These are phyloP conservation scores for Drosophila watanabei DNA, from an alignment of 1,140 invertebrate species.

Conservation along the genomic window DNA sequence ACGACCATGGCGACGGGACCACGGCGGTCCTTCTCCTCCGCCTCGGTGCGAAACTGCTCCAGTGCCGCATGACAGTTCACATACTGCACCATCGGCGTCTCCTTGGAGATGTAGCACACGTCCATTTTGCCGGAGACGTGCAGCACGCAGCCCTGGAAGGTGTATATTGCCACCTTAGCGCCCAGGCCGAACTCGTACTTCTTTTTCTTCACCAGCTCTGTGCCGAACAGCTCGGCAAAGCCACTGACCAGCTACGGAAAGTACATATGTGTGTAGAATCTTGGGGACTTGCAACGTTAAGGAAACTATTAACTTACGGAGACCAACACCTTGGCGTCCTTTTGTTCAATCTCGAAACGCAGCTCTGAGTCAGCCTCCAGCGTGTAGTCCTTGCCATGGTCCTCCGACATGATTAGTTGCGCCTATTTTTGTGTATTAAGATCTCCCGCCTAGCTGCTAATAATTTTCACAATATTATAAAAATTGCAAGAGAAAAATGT, in stretches of 20 bases:
- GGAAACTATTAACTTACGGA: slow-evolving; percentile 87
- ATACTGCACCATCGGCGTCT: slow-evolving; percentile 95
- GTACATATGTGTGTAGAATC: background rate
- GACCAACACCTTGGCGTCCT: slow-evolving; percentile 93
- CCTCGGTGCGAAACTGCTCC: slow-evolving; percentile 94
- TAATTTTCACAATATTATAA: background rate
- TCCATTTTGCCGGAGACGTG: slow-evolving; percentile 95
- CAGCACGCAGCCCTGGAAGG: slow-evolving; percentile 97
- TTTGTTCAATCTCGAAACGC: slow-evolving; percentile 96
- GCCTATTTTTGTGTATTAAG: too few relatives aligned
- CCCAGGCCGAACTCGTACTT: slow-evolving; percentile 95
- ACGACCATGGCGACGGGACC: slow-evolving; percentile 96
- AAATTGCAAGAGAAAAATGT: slow-evolving; percentile 2
- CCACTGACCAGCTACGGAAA: slow-evolving; percentile 92
- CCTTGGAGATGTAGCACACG: slow-evolving; percentile 97
- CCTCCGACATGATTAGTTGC: slow-evolving; percentile 61
- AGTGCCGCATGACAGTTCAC: slow-evolving; percentile 97
- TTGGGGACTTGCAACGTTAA: too few relatives aligned
- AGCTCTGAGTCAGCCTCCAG: slow-evolving; percentile 96
- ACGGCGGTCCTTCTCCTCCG: slow-evolving; percentile 90
- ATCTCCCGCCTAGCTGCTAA: too few relatives aligned
- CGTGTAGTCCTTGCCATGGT: slow-evolving; percentile 89
- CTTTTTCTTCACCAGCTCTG: slow-evolving; percentile 97
- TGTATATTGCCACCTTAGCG: slow-evolving; percentile 98
- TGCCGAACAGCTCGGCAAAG: slow-evolving; percentile 98